Evolutionary conservation across 2,888 invertebrate species (phyloP).

Genomic region (Thumatha senex): DNA sequence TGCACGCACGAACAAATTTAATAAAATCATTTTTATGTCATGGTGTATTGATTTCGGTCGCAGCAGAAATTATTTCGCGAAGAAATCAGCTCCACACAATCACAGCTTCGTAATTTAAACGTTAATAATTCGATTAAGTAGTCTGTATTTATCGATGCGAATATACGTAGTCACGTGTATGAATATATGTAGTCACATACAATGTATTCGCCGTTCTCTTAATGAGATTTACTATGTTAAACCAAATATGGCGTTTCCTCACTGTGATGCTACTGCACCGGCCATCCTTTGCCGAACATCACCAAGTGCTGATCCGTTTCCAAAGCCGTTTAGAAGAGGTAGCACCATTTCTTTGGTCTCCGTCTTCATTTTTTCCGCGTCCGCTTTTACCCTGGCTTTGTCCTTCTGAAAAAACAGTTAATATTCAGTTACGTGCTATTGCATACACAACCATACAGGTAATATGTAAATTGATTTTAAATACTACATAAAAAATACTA

Average conservation of each 20-base stretch:
- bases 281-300: slow-evolving; percentile 76
- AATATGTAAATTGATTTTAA: slow-evolving; percentile 15
- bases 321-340: slow-evolving; percentile 71
- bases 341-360: slow-evolving; percentile 67
- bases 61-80: background rate
- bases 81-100: background rate
- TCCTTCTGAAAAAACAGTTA: slow-evolving; percentile 32
- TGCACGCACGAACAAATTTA: background rate
- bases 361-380: slow-evolving; percentile 47
- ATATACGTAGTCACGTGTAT: slow-evolving; percentile 26
- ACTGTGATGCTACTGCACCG: slow-evolving; percentile 76
- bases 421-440: background rate
- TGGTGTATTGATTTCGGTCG: background rate
- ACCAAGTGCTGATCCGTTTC: slow-evolving; percentile 65
- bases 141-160: slow-evolving; percentile 21
- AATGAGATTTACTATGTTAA: slow-evolving; percentile 31
- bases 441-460: background rate
- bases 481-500: slow-evolving; percentile 11
- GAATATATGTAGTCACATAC: slow-evolving; percentile 27
- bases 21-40: background rate
- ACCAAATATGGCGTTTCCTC: slow-evolving; percentile 29
- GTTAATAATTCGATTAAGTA: slow-evolving; percentile 24
- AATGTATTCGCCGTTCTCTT: slow-evolving; percentile 25
- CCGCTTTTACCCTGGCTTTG: slow-evolving; percentile 55
- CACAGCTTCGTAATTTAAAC: slow-evolving; percentile 11